Base-by-base conservation (phyloP, 1,140 invertebrate genomes). In the Eupristina koningsbergeri region DNA sequence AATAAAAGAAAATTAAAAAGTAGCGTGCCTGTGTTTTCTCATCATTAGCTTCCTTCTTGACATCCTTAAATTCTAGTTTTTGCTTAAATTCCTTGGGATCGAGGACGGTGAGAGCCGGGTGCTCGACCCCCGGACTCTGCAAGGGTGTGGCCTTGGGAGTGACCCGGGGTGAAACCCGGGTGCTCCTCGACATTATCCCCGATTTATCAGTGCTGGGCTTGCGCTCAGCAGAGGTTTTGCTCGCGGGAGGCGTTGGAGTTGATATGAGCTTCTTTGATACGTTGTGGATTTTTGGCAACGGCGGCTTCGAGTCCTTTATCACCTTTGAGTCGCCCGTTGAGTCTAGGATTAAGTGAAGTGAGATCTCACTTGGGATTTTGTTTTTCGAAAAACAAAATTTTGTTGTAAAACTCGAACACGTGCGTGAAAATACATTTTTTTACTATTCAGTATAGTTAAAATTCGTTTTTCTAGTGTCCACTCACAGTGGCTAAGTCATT, bases 61-160 rank as follows among this genome's bases (percentile, higher is more conserved):
- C 9, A 11, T 74, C 41, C 11, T 64, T 64, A 29, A 50, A n/a
- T 39, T 74, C 73, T 26, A 50, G 22, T n/a, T 50, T 47, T 6
- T 47, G n/a, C 45, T 74, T 71, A 36, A 22, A 22, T n/a, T 74
- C 73, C 29, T 50, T 74, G n/a, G 45, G 31, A 1, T 74, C 73
- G 41, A 74, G 41, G 45, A 29, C 41, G 41, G 34, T 15, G 45
- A 50, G 73, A 9, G 13, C 11, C 34, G 50, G 69, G 3, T 84
- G 77, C 86, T 94, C 94, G 39, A 90, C 89, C 7, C 91, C 92
- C 0, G 94, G 94, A 85, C 94, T 94, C 80, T 94, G 93, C 67
- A 94, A 85, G 6, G 94, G 94, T 50, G 93, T 94, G 34, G 92
- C 92, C 84, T 91, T 93, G 11, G 93, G 93, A 26, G 93, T 94